phyloP scores from a whole-genome alignment of 2,888 invertebrate genomes.

The Ypsolopha scabrella region DNA sequence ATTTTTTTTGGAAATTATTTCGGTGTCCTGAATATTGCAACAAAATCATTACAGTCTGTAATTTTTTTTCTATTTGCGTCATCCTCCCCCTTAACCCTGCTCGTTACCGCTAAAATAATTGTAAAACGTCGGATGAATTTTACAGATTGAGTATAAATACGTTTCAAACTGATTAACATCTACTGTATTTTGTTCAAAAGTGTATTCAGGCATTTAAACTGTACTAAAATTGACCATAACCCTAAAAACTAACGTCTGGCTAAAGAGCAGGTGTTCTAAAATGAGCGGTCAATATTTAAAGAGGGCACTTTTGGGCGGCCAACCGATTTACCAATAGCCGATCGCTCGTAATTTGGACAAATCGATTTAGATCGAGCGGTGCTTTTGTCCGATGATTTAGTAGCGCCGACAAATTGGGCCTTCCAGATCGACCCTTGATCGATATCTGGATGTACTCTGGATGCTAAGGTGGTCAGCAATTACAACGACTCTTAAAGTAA shows the following conservation, averaged over 20 bases:
- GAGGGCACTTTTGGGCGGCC: slow-evolving; percentile 20
- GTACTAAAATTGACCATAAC: neutral
- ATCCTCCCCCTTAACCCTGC: too few relatives aligned
- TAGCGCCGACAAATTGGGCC: slow-evolving; percentile 59
- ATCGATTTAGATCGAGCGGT: slow-evolving; percentile 65
- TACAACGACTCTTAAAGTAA: slow-evolving; percentile 55
- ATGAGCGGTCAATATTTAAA: slow-evolving; percentile 42
- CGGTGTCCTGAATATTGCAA: too few relatives aligned
- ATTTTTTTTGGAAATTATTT: too few relatives aligned
- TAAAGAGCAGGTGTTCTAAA: slow-evolving; percentile 19
- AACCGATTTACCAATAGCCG: slow-evolving; percentile 22
- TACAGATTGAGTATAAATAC: too few relatives aligned
- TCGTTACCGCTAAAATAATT: too few relatives aligned
- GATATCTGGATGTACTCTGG: slow-evolving; percentile 40
- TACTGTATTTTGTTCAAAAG: too few relatives aligned
- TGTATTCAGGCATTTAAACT: neutral
- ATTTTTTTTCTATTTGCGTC: too few relatives aligned
- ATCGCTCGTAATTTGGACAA: slow-evolving; percentile 56
- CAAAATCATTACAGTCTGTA: too few relatives aligned
- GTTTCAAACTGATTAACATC: too few relatives aligned
- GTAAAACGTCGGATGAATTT: too few relatives aligned
- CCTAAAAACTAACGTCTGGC: neutral
- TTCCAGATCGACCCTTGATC: slow-evolving; percentile 34
- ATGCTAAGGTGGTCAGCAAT: slow-evolving; percentile 50
- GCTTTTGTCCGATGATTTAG: slow-evolving; percentile 65